phyloP scores from a whole-genome alignment of 2,113 vertebrate species.

The Clarias macrocephalus region DNA sequence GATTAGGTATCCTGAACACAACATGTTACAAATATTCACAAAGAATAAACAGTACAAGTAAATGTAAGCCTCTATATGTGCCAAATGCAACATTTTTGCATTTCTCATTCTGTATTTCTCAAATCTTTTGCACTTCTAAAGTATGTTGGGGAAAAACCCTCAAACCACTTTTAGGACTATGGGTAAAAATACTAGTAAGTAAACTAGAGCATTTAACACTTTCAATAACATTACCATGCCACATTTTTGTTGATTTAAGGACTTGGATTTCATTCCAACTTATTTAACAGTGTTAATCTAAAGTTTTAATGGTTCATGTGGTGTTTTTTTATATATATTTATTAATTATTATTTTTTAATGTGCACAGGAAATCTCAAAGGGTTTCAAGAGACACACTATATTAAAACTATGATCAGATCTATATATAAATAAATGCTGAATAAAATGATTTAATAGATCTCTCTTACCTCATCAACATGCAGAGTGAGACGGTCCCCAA shows the following conservation, averaged over 20 bases:
- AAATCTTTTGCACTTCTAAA: too few species aligned
- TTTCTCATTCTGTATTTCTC: not conserved
- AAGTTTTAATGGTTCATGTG: too few species aligned
- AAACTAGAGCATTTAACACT: not conserved
- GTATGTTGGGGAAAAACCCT: not conserved
- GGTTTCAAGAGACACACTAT: not conserved
- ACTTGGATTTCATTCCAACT: not conserved
- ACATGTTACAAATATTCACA: not conserved
- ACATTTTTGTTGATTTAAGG: not conserved
- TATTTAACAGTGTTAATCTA: not conserved
- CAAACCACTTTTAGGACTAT: not conserved
- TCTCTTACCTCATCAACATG: slow-evolving; percentile 88
- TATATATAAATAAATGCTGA: not conserved
- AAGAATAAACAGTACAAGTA: not conserved
- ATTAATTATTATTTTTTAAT: not conserved
- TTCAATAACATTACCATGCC: not conserved
- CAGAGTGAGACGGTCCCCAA: slow-evolving; percentile 84
- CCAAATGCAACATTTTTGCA: not conserved
- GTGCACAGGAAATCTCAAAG: not conserved
- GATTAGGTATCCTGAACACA: not conserved
- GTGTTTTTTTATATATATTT: too few species aligned
- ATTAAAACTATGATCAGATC: not conserved
- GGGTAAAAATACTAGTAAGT: too few species aligned
- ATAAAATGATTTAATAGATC: not conserved
- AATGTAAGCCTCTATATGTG: not conserved